phyloP scores from a whole-genome alignment of 1,140 invertebrate genomes.

The Propsilocerus akamusi region DNA sequence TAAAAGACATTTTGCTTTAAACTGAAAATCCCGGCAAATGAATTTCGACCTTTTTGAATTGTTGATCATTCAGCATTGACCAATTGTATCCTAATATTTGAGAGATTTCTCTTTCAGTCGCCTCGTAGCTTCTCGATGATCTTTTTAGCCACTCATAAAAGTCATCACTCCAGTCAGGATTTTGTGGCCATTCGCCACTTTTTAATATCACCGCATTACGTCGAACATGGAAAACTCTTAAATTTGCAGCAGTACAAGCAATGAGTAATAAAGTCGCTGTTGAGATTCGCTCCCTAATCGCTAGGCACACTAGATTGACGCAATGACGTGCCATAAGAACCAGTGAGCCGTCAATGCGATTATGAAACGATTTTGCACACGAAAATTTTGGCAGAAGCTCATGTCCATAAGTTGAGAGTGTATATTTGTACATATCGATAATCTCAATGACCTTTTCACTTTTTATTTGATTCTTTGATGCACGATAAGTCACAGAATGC shows the following conservation, averaged over 20 bases:
- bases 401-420: slow-evolving; percentile 37
- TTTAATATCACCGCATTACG: slow-evolving; percentile 49
- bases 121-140: slow-evolving; percentile 39
- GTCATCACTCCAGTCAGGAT: slow-evolving; percentile 43
- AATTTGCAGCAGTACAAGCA: slow-evolving; percentile 38
- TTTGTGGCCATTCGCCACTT: slow-evolving; percentile 44
- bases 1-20: not conserved
- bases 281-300: slow-evolving; percentile 60
- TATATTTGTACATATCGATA: slow-evolving; percentile 36
- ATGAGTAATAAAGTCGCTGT: slow-evolving; percentile 61
- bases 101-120: slow-evolving; percentile 46
- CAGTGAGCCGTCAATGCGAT: slow-evolving; percentile 40
- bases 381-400: slow-evolving; percentile 38
- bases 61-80: slow-evolving; percentile 51
- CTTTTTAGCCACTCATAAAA: slow-evolving; percentile 46
- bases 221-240: slow-evolving; percentile 45
- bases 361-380: slow-evolving; percentile 37
- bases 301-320: slow-evolving; percentile 37
- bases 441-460: slow-evolving; percentile 27
- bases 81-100: slow-evolving; percentile 45
- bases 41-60: slow-evolving; percentile 34
- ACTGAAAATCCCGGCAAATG: slow-evolving; percentile 8
- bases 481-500: slow-evolving; percentile 43
- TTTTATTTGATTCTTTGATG: slow-evolving; percentile 34
- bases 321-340: slow-evolving; percentile 39